Evolutionary conservation across 2,888 invertebrate species (phyloP).

Genomic region (Polydrusus cervinus): DNA sequence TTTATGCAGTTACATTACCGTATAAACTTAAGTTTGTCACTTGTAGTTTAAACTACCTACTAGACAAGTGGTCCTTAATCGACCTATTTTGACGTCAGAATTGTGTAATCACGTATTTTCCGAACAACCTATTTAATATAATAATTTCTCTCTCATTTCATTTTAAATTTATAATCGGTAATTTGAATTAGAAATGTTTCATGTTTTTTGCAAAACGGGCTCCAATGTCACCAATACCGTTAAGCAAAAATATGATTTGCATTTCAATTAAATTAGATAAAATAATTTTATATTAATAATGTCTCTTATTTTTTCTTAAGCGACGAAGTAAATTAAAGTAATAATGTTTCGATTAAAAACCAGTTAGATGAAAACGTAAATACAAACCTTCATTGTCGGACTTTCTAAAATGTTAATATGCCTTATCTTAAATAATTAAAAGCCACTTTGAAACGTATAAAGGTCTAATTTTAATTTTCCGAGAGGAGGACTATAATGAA

Average conservation of each 20-base stretch:
- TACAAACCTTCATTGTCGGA: slow-evolving; percentile 1
- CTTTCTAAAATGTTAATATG: slow-evolving; percentile 8
- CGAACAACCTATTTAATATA: too few species aligned
- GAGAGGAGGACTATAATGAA: not conserved
- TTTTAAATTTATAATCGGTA: too few species aligned
- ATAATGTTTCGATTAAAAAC: not conserved
- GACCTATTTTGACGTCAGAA: too few species aligned
- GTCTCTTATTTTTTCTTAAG: not conserved
- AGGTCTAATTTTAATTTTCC: slow-evolving; percentile 3
- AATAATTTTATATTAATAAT: not conserved
- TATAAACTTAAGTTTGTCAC: too few species aligned
- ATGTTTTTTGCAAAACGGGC: too few species aligned
- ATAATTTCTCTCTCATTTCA: too few species aligned
- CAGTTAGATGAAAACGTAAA: slow-evolving; percentile 10
- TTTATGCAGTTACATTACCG: too few species aligned
- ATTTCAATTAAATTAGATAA: not conserved
- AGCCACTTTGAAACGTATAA: slow-evolving; percentile 6
- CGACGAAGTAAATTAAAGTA: not conserved
- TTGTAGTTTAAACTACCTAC: too few species aligned
- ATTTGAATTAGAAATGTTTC: too few species aligned
- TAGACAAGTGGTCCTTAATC: too few species aligned
- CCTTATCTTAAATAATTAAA: not conserved
- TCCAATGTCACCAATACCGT: not conserved
- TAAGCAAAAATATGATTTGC: not conserved
- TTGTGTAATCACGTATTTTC: too few species aligned